Percentiles rank a stretch among this genome's conserved stretches.
Conservation (phyloP, 2,797 vertebrate genomes). For the Sorex maritimensis region DNA sequence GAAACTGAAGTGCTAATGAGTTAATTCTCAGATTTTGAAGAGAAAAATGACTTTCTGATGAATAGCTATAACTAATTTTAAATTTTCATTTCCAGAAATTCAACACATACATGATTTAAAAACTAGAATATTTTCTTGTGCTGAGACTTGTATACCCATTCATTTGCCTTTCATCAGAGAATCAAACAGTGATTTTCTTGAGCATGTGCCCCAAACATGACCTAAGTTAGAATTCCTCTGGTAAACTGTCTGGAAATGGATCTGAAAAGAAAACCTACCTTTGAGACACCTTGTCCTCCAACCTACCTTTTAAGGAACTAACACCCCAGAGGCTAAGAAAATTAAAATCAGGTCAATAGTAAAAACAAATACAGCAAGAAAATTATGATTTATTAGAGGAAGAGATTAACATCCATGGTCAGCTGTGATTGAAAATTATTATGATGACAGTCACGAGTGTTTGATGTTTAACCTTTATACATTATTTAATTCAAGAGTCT, state of each 20-base stretch:
- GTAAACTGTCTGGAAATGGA: not conserved
- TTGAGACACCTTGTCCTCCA: constrained; percentile 60
- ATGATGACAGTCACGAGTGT: not conserved
- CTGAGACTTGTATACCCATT: not conserved
- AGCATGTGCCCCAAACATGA: not conserved
- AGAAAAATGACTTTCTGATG: not conserved
- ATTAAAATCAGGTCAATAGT: constrained; percentile 48
- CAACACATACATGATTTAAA: not conserved
- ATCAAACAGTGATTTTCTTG: not conserved
- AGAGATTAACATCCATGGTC: constrained; percentile 56
- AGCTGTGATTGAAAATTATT: constrained; percentile 61
- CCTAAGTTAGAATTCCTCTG: not conserved
- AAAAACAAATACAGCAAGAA: constrained; percentile 54
- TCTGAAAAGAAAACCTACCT: constrained; percentile 65
- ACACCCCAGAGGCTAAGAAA: constrained; percentile 68
- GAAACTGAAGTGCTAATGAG: constrained; percentile 38
- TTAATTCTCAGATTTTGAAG: constrained; percentile 37
- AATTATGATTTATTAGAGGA: constrained; percentile 44
- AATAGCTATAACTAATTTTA: not conserved
- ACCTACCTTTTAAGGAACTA: constrained; percentile 81
- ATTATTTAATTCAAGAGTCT: constrained; percentile 81
- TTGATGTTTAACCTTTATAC: constrained; percentile 83
- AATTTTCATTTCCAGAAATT: constrained; percentile 67
- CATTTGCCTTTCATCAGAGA: not conserved
- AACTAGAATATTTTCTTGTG: constrained; percentile 25